Evolutionary conservation across 2,888 invertebrate species (phyloP).

Genomic region (Drosophila quinaria): DNA sequence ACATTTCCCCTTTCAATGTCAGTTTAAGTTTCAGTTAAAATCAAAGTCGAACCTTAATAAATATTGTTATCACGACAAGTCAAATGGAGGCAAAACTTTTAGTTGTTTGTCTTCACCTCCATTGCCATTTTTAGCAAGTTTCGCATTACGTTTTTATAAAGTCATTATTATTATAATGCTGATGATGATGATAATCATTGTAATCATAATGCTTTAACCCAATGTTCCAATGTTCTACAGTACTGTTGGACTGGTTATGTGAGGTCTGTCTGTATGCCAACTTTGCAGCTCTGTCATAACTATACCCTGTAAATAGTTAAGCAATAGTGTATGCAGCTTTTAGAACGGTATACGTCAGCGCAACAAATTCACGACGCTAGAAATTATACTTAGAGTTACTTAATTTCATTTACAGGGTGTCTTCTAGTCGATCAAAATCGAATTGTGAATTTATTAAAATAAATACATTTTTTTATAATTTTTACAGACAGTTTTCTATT

Average conservation of each 20-base stretch:
- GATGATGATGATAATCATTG: conserved; percentile 10
- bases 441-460: neutral
- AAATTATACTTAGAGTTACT: neutral
- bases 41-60: conserved; percentile 31
- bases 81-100: conserved; percentile 26
- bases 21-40: conserved; percentile 10
- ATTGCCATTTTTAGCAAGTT: conserved; percentile 26
- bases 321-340: neutral
- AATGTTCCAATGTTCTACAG: conserved; percentile 25
- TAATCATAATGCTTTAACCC: conserved; percentile 33
- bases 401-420: neutral
- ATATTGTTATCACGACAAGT: conserved; percentile 47
- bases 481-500: neutral
- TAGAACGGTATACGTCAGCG: neutral
- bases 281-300: conserved; percentile 1
- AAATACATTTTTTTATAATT: too few species aligned
- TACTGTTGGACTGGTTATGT: conserved; percentile 28
- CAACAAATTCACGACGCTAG: neutral
- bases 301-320: neutral
- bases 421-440: neutral
- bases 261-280: conserved; percentile 19
- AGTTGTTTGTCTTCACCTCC: conserved; percentile 40
- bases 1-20: neutral
- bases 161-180: conserved; percentile 23
- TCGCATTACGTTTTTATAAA: conserved; percentile 24